Base-by-base conservation (phyloP, 1,140 invertebrate genomes). In the Drusus annulatus region DNA sequence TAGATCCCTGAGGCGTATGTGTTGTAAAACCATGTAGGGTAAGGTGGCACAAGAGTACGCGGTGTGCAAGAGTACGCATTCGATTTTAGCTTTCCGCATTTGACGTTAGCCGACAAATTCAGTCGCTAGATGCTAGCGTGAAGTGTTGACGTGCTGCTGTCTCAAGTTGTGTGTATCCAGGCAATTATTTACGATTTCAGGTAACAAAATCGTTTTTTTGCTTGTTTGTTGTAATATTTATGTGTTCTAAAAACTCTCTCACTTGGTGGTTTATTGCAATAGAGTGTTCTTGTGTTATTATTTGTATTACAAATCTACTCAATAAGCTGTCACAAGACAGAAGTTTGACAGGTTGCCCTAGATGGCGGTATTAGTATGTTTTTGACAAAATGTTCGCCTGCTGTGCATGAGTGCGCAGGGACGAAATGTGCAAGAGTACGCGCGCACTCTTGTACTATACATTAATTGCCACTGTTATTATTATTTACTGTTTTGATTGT, bases 141-240 rank as follows among this genome's bases (percentile, higher is more conserved):
- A 28, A 28, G 28, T 28, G 6, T 6, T 28, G 28, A n/a, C n/a
- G n/a, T n/a, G n/a, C n/a, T n/a, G n/a, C n/a, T n/a, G n/a, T n/a
- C n/a, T n/a, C 28, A 6, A 28, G 2, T 2, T 28, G 2, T 28
- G 28, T 3, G 2, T 28, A 28, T 28, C 51, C 13, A 54, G 51
- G 51, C 51, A 3, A 54, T 16, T 54, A 54, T 54, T 54, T 7
- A 54, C 51, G 51, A 54, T 54, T 3, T 10, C 51, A 3, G 17
- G 51, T 54, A 54, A 54, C 51, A 54, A 54, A 54, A 54, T 54
- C 51, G 51, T 54, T 54, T 54, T 54, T 54, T 54, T 54, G 51
- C 51, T 54, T 54, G 17, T 54, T 54, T 7, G 51, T 54, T 54
- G 17, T 54, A 54, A 54, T 7, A 16, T 54, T 54, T 54, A 15